Evolutionary conservation across 1,140 invertebrate species (phyloP), one percentile per base, ranked within the genome.

Genomic region (Aphaenogaster ashmeadi): DNA sequence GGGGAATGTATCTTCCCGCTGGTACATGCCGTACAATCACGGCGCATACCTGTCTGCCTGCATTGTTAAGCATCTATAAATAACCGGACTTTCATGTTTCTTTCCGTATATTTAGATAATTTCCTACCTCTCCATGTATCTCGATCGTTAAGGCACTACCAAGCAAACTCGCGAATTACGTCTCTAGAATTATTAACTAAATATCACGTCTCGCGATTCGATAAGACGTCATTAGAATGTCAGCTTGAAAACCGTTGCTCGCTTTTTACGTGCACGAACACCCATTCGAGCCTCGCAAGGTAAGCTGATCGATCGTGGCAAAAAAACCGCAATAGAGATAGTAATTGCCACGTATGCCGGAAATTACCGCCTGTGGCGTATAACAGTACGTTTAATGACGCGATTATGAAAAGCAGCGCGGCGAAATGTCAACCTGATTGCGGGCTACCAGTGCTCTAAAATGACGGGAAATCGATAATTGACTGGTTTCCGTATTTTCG

Each of bases 341-440:
- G 67, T 62, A 62, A 84, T 75, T n/a, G 44, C 1, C 44, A 36
- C 33, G 71, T 54, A 62, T 77, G 56, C 54, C 56, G 81, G 81
- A 75, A 84, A 75, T 75, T 50, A 50, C 41, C 54, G n/a, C 13
- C 62, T 18, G 52, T 56, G 47, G 6, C 18, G 58, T 41, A 8
- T 77, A 77, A 85, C 71, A 62, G 56, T 62, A 77, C 47, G 58
- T 62, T 38, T 85, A 85, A 77, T 77, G 56, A 52, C 18, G 71
- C 56, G 58, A 81, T 81, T 81, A 71, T 13, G 36, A 71, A 71
- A 81, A 81, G 21, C 66, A 7, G 64, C 21, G 5, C 79, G 60
- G 27, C 60, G 38, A 81, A 81, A 81, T 81, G 66, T 81, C 79
- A 71, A 41, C 21, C 21, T 33, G 27, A 41, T n/a, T n/a, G 72